phyloP scores from a whole-genome alignment of 2,797 vertebrate genomes.

The Peromyscus nudipes region DNA sequence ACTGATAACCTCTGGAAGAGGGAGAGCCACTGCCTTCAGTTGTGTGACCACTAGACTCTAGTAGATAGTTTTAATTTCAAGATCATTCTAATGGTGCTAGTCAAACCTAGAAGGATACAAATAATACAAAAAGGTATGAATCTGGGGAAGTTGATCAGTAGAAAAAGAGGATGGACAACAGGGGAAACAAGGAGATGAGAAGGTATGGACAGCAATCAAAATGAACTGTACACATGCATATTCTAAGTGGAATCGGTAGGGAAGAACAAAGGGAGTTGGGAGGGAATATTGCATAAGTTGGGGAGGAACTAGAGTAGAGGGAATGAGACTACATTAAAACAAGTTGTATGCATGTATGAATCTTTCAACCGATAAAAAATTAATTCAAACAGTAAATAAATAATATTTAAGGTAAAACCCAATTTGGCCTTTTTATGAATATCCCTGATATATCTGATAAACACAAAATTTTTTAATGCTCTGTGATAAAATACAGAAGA shows the following conservation, averaged over 20 bases:
- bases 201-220: neutral
- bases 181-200: neutral
- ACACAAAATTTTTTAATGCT: slow-evolving; percentile 5
- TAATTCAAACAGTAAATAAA: neutral
- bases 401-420: neutral
- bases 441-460: neutral
- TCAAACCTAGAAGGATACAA: neutral
- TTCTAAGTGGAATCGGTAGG: neutral
- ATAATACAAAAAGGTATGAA: neutral
- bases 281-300: neutral
- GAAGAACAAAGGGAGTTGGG: neutral
- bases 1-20: neutral
- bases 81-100: no score
- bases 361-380: neutral
- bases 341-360: neutral
- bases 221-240: neutral
- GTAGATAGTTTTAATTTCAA: neutral
- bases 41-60: neutral
- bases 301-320: neutral
- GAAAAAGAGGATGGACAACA: neutral
- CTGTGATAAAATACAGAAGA: neutral
- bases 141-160: neutral
- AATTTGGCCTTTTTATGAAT: neutral
- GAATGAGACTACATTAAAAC: neutral
- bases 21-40: neutral